Conservation (phyloP, 37 sponge, comb jelly and placozoan species). For the Ephydatia muelleri region DNA sequence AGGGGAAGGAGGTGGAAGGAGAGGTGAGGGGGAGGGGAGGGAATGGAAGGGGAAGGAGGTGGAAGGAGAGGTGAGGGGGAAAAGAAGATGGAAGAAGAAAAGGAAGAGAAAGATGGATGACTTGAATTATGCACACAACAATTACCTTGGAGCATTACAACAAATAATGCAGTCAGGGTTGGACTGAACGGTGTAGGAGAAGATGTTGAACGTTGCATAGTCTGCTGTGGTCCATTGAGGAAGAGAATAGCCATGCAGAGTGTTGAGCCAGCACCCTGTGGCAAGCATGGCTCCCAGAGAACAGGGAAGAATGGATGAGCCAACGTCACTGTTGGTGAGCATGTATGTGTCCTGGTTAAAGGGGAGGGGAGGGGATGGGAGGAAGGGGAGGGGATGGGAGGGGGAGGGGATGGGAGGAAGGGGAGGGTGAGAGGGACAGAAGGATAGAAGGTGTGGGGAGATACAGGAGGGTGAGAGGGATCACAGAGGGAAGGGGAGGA, state of each 20-base stretch:
- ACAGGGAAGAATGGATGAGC: constrained; percentile 58
- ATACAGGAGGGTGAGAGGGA: too few species aligned
- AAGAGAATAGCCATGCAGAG: constrained; percentile 30
- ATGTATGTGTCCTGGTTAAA: constrained; percentile 33
- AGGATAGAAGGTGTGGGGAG: neutral
- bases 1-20: too few species aligned
- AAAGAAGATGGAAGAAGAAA: too few species aligned
- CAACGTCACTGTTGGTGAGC: constrained; percentile 40
- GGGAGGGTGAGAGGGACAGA: neutral
- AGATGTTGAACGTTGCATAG: constrained; percentile 39
- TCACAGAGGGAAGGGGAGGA: too few species aligned
- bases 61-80: too few species aligned
- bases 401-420: neutral
- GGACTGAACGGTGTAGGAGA: constrained; percentile 41
- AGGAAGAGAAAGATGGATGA: neutral
- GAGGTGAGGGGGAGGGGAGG: too few species aligned
- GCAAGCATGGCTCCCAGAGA: constrained; percentile 48
- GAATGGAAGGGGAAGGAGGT: too few species aligned
- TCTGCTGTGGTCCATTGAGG: constrained; percentile 57
- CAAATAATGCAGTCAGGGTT: constrained; percentile 43
- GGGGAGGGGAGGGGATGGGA: neutral
- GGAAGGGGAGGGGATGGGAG: too few species aligned
- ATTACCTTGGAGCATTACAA: constrained; percentile 21
- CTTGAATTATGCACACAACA: neutral
- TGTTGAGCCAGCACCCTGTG: constrained; percentile 44